Evolutionary conservation across 1,140 invertebrate species (phyloP).

Genomic region (Cepaea nemoralis): DNA sequence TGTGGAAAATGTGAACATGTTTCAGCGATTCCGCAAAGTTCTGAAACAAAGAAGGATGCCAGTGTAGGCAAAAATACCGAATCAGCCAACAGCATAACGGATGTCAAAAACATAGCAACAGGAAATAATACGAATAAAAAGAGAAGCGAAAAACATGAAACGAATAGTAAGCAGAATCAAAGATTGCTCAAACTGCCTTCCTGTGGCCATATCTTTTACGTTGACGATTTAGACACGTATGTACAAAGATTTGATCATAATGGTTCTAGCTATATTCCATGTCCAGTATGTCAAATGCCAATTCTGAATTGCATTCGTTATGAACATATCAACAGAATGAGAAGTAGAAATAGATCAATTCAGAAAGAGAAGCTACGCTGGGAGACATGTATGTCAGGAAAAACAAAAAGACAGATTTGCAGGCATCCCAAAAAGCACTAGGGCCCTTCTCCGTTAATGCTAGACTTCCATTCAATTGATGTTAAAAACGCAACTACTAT

Average conservation of each 20-base stretch:
- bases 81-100: not conserved
- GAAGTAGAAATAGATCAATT: not conserved
- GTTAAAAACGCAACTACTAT: not conserved
- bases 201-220: not conserved
- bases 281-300: not conserved
- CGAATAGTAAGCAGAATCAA: not conserved
- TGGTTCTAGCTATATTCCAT: not conserved
- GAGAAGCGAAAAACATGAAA: not conserved
- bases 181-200: not conserved
- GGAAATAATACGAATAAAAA: not conserved
- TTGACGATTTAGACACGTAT: not conserved
- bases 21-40: not conserved
- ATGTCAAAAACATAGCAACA: not conserved
- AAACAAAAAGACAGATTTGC: not conserved
- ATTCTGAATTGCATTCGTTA: not conserved
- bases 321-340: not conserved
- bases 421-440: not conserved
- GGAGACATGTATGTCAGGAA: not conserved
- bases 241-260: not conserved
- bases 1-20: slow-evolving; percentile 25
- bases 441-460: not conserved
- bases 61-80: no score
- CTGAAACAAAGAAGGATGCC: not conserved
- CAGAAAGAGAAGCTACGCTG: not conserved
- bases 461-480: not conserved